phyloP scores from a whole-genome alignment of 92 coral and sea anemone genomes.

The Metridium senile region DNA sequence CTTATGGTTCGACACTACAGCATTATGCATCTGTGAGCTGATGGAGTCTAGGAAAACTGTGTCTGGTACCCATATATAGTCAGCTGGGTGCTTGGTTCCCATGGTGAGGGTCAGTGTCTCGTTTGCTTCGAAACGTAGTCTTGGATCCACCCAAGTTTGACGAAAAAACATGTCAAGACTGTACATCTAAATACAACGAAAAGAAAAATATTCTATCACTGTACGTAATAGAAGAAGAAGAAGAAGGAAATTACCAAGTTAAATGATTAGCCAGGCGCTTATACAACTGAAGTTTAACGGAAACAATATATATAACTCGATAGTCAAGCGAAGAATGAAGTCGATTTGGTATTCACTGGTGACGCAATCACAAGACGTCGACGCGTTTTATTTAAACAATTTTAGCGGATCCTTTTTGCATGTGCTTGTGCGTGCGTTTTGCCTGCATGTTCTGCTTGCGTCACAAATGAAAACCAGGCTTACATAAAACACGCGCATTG shows the following conservation, averaged over 20 bases:
- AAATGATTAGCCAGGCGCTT: too few relatives aligned
- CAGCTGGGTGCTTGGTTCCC: constrained; percentile 91
- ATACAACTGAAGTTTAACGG: too few relatives aligned
- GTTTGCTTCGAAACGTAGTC: constrained; percentile 66
- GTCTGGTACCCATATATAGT: constrained; percentile 91
- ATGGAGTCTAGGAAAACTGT: constrained; percentile 78
- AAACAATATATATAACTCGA: too few relatives aligned
- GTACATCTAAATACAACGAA: constrained; percentile 47
- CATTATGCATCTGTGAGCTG: constrained; percentile 66
- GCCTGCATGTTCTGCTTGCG: too few relatives aligned
- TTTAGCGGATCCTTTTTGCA: too few relatives aligned
- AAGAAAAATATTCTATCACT: neutral
- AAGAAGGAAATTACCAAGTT: neutral
- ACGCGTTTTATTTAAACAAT: too few relatives aligned
- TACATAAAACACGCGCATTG: too few relatives aligned
- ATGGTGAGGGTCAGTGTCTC: constrained; percentile 66
- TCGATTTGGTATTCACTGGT: too few relatives aligned
- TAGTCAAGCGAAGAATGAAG: too few relatives aligned
- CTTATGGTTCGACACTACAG: constrained; percentile 78
- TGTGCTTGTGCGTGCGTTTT: too few relatives aligned
- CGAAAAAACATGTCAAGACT: constrained; percentile 91
- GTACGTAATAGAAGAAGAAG: neutral
- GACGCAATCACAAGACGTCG: too few relatives aligned
- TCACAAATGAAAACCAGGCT: too few relatives aligned
- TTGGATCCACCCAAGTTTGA: constrained; percentile 73